Evolutionary conservation across 2,888 invertebrate species (phyloP).

Genomic region (Muscina levida): DNA sequence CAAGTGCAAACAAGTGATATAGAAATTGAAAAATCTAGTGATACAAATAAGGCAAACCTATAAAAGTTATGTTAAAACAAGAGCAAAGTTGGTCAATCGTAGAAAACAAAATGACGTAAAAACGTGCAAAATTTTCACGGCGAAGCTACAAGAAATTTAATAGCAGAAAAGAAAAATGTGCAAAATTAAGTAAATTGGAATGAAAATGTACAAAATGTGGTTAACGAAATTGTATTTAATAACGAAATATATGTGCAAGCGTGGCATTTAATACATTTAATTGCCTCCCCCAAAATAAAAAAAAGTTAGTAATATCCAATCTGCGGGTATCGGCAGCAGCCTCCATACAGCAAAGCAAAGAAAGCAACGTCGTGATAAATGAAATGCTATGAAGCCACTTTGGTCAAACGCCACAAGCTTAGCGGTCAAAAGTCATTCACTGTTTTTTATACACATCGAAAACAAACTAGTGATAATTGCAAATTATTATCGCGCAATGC

Average conservation of each 20-base stretch:
- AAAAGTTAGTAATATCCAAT: too few relatives aligned
- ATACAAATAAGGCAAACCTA: too few relatives aligned
- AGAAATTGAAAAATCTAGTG: too few relatives aligned
- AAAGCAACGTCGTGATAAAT: too few relatives aligned
- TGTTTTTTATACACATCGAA: background rate
- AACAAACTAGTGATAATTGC: slow-evolving; percentile 31
- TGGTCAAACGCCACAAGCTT: slow-evolving; percentile 22
- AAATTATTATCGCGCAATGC: slow-evolving; percentile 37
- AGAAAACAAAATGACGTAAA: slow-evolving; percentile 20
- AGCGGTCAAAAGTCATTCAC: slow-evolving; percentile 41
- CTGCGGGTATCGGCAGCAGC: background rate
- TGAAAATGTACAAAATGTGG: too few relatives aligned
- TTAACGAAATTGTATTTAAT: too few relatives aligned
- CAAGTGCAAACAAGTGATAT: too few relatives aligned
- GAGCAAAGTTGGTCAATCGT: background rate
- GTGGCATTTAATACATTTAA: too few relatives aligned
- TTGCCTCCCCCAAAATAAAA: background rate
- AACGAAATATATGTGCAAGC: too few relatives aligned
- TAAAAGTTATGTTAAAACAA: background rate
- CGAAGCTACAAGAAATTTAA: slow-evolving; percentile 17
- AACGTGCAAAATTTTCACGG: slow-evolving; percentile 9
- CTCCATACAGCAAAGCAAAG: slow-evolving; percentile 5
- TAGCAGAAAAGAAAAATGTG: slow-evolving; percentile 13
- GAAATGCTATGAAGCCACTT: slow-evolving; percentile 16
- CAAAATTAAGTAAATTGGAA: background rate